A percentile compares a stretch with the other conserved stretches of the same genome.
These are phyloP conservation scores for Hafferia zeledoni DNA, from an alignment of 2,797 vertebrate species.

Conservation along the genomic window DNA sequence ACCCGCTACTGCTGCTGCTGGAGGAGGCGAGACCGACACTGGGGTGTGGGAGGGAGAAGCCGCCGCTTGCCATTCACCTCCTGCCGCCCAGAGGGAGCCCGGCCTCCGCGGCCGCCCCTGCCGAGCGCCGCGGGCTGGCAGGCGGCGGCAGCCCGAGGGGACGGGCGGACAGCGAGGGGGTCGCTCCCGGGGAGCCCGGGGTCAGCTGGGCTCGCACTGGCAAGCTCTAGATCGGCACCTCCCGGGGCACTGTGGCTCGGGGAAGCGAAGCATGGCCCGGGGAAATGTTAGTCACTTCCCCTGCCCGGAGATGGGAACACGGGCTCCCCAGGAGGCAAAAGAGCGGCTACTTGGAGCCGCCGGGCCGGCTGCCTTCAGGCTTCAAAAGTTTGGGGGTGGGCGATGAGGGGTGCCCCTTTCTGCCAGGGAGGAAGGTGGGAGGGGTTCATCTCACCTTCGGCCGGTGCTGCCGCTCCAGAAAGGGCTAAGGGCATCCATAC, in stretches of 20 bases:
- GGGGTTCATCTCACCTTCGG: background rate
- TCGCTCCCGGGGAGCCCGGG: background rate
- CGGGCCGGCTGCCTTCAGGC: background rate
- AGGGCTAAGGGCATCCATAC: fast-evolving
- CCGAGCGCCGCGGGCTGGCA: background rate
- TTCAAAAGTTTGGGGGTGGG: background rate
- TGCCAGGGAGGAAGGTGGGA: too few species aligned
- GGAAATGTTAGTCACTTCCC: too few species aligned
- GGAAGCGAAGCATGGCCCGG: background rate
- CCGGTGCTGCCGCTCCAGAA: background rate
- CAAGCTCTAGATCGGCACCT: fast-evolving
- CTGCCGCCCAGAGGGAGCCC: constrained; percentile 62
- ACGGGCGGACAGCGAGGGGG: background rate
- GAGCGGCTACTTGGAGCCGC: background rate
- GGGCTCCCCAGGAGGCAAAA: fast-evolving
- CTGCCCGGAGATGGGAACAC: fast-evolving
- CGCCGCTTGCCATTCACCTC: constrained; percentile 52
- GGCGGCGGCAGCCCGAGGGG: background rate
- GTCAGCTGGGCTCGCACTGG: background rate
- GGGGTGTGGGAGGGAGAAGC: constrained; percentile 41
- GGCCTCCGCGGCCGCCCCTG: background rate
- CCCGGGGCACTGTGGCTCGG: background rate
- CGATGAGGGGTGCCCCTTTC: background rate
- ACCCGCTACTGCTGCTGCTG: constrained; percentile 29
- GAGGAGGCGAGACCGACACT: constrained; percentile 15